Evolutionary conservation across 1,140 invertebrate genomes (phyloP).

Genomic region (Oreohelix idahoensis): DNA sequence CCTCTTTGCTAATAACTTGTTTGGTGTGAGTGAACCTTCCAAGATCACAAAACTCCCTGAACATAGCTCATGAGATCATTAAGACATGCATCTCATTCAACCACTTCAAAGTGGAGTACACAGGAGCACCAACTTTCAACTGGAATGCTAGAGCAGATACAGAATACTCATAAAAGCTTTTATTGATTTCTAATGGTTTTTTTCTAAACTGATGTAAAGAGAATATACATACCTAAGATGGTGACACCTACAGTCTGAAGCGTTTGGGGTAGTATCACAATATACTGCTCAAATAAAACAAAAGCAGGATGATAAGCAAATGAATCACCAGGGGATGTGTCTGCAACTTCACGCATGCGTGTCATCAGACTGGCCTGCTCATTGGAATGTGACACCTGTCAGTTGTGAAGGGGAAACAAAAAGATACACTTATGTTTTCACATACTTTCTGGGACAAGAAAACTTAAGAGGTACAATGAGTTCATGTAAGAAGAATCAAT

Average conservation of each 20-base stretch:
- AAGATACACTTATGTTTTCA: too few species aligned
- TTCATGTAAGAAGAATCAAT: too few species aligned
- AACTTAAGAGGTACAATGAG: too few species aligned
- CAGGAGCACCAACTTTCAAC: not conserved
- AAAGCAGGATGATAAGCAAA: conserved; percentile 61
- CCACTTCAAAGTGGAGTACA: not conserved
- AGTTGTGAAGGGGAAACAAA: not conserved
- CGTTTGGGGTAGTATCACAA: conserved; percentile 92
- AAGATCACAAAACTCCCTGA: too few species aligned
- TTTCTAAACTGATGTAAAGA: not conserved
- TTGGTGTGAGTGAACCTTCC: too few species aligned
- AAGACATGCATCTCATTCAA: too few species aligned
- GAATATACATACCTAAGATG: conserved; percentile 77
- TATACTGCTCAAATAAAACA: conserved; percentile 80
- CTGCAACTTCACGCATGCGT: conserved; percentile 53
- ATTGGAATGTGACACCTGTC: conserved; percentile 46
- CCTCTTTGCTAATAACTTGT: too few species aligned
- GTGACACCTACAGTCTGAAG: conserved; percentile 94
- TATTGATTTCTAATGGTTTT: not conserved
- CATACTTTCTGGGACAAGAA: too few species aligned
- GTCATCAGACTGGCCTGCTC: conserved; percentile 60
- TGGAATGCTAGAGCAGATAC: not conserved
- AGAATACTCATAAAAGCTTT: not conserved
- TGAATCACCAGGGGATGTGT: conserved; percentile 45
- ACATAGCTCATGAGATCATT: too few species aligned